Base-by-base conservation (phyloP, 2,797 vertebrate species). In the Heliangelus exortis region DNA sequence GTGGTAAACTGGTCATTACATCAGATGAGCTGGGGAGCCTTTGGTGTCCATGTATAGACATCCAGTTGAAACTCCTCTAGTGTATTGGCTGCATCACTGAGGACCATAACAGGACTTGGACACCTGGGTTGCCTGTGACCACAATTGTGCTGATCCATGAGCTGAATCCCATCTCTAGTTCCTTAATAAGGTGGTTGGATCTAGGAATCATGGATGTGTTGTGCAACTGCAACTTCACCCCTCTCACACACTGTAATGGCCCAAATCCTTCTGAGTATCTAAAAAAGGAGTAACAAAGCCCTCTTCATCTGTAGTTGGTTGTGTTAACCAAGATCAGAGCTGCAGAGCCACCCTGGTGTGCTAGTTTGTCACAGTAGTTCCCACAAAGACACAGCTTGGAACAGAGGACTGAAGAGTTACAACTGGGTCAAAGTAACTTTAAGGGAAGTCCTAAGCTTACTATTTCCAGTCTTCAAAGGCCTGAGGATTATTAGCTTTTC, bases 221-320 rank as follows among this genome's bases (percentile, higher is more conserved):
- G 4, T 53, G 68, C 51, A 34, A 16, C 11, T 63, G 53, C 28
- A 84, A 26, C 28, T 6, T 47, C 78, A 5, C 20, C 17, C 33
- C 21, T 72, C 2, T 1, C 13, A 45, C 11, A 33, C 5, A 89
- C 10, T 1, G 4, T 13, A 58, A 31, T 25, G 31, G 9, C 21
- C 15, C 28, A 67, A 92, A 61, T 4, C 3, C 36, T 90, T 55
- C 41, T 5, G 17, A 84, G 36, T 75, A 25, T 13, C 48, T 74
- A 34, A n/a, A 85, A 23, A 2, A 53, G 10, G 33, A 69, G 7
- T 36, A 54, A 55, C 63, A 51, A 62, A 20, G 0, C 0, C 2
- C 2, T 2, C 2, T n/a, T 51, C 76, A 58, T 85, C 6, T 6
- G 10, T 51, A 55, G 1, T 20, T 48, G 36, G 7, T 61, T 5